Percentiles rank a stretch among this genome's conserved stretches.
phyloP scores from a whole-genome alignment of 2,888 invertebrate genomes.

The Gymnocheta viridis region DNA sequence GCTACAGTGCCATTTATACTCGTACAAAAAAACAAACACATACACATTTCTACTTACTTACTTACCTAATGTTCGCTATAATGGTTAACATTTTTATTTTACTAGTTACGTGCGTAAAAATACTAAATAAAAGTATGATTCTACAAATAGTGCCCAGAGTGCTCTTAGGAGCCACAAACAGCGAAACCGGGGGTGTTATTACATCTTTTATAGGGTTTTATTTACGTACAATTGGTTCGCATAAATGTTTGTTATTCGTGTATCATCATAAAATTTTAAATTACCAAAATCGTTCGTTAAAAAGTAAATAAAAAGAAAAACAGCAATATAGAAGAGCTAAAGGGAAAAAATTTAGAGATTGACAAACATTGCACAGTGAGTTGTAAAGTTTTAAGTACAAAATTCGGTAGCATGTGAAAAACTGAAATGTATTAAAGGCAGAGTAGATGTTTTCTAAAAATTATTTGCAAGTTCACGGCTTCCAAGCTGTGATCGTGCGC shows the following conservation, averaged over 20 bases:
- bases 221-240: slow-evolving; percentile 2
- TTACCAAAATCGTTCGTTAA: slow-evolving; percentile 10
- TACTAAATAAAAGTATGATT: not conserved
- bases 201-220: slow-evolving; percentile 16
- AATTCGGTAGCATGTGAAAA: too few relatives aligned
- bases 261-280: slow-evolving; percentile 54
- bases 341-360: not conserved
- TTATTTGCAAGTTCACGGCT: too few relatives aligned
- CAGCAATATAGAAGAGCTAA: not conserved
- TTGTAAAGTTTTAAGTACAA: not conserved
- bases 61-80: slow-evolving; percentile 56
- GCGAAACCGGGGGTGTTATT: slow-evolving; percentile 16
- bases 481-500: too few relatives aligned
- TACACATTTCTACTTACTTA: not conserved
- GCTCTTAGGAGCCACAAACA: not conserved
- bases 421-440: too few relatives aligned
- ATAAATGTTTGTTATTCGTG: slow-evolving; percentile 46
- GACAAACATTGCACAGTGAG: not conserved
- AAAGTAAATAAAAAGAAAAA: not conserved
- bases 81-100: slow-evolving; percentile 60
- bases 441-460: too few relatives aligned
- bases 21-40: not conserved
- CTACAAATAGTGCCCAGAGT: not conserved
- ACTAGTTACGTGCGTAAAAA: slow-evolving; percentile 64
- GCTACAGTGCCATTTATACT: not conserved